Evolutionary conservation across 2,113 vertebrate species (phyloP).

Genomic region (Cranoglanis bouderius): DNA sequence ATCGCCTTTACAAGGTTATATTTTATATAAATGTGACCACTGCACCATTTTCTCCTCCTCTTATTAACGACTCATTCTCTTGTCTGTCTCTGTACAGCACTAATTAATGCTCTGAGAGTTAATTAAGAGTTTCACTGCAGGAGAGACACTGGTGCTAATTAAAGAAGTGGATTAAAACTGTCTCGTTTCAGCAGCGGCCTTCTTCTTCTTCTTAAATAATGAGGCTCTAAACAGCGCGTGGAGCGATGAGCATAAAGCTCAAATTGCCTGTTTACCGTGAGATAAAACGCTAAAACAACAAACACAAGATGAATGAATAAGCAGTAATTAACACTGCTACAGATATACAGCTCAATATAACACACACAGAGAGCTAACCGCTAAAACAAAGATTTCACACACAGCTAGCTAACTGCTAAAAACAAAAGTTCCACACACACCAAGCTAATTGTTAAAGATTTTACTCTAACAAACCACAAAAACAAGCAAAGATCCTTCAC

Average conservation of each 20-base stretch:
- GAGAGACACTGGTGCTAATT: conserved; percentile 33
- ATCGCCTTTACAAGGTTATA: not conserved
- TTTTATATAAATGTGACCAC: conserved; percentile 30
- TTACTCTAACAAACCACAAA: not conserved
- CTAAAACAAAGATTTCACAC: not conserved
- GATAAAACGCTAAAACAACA: conserved; percentile 25
- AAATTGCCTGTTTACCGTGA: conserved; percentile 32
- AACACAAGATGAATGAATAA: not conserved
- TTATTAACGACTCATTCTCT: conserved; percentile 41
- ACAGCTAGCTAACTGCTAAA: not conserved
- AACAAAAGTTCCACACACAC: not conserved
- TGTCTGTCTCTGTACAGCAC: conserved; percentile 36
- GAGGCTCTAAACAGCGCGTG: conserved; percentile 8
- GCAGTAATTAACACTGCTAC: conserved; percentile 9
- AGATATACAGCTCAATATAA: conserved; percentile 7
- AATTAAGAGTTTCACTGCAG: conserved; percentile 49
- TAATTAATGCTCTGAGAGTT: conserved; percentile 48
- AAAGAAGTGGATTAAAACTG: conserved; percentile 31
- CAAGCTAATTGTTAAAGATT: not conserved
- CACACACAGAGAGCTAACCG: not conserved
- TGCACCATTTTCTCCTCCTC: conserved; percentile 34
- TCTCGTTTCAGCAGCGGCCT: not conserved
- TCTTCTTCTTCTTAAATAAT: conserved; percentile 31
- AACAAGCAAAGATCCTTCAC: not conserved
- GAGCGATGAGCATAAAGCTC: not conserved